phyloP scores from a whole-genome alignment of 2,888 invertebrate genomes.

The Hyppa rectilinea region DNA sequence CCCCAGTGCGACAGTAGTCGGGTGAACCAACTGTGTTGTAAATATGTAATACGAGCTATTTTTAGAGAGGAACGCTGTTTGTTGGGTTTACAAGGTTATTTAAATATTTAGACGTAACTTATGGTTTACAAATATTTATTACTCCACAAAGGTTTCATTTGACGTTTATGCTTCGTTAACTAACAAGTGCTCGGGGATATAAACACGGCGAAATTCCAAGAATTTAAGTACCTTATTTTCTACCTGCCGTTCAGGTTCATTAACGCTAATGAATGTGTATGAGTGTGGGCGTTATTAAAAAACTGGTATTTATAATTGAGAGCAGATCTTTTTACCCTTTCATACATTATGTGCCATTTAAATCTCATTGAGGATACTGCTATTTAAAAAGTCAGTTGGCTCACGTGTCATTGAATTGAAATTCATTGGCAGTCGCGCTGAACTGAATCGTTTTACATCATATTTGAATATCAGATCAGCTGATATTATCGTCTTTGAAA shows the following conservation, averaged over 20 bases:
- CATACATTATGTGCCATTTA: not conserved
- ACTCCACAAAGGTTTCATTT: not conserved
- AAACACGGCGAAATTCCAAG: not conserved
- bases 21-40: not conserved
- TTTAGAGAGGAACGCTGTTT: not conserved
- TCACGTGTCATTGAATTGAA: constrained; percentile 24
- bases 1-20: not conserved
- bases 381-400: constrained; percentile 25
- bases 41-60: not conserved
- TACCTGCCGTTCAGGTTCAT: not conserved
- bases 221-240: not conserved
- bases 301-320: constrained; percentile 2
- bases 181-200: not conserved
- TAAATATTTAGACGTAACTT: not conserved
- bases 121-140: not conserved
- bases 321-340: not conserved
- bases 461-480: constrained; percentile 43
- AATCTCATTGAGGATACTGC: constrained; percentile 4
- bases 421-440: constrained; percentile 19
- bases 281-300: not conserved
- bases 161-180: not conserved
- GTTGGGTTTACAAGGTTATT: not conserved
- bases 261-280: not conserved
- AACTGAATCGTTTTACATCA: constrained; percentile 46
- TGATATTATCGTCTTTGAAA: constrained; percentile 14